phyloP scores from a whole-genome alignment of 2,797 vertebrate species.

The Dermochelys coriacea region DNA sequence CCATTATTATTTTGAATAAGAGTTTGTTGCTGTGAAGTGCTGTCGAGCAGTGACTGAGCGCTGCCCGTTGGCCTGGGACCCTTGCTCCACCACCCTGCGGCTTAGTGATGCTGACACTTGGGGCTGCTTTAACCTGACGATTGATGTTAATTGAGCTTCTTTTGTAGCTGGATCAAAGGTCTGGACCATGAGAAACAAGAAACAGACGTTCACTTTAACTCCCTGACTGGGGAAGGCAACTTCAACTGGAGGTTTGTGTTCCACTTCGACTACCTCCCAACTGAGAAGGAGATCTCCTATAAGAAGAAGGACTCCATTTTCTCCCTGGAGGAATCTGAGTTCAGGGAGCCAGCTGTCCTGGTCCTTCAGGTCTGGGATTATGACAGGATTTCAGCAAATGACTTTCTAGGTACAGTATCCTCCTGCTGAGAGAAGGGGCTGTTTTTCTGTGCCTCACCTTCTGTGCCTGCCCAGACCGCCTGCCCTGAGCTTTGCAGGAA shows the following conservation, averaged over 20 bases:
- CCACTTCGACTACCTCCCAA: conserved; percentile 92
- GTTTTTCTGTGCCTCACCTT: not conserved
- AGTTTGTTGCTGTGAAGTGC: not conserved
- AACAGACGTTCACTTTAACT: conserved; percentile 96
- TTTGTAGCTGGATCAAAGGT: conserved; percentile 94
- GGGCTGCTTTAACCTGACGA: not conserved
- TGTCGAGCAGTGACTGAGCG: not conserved
- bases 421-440: not conserved
- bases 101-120: not conserved
- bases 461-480: not conserved
- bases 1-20: not conserved
- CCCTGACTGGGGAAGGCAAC: conserved; percentile 95
- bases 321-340: conserved; percentile 91
- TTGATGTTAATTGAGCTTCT: conserved; percentile 36
- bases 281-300: conserved; percentile 91
- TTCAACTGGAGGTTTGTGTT: conserved; percentile 97
- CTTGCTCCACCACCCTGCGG: not conserved
- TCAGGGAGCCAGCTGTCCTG: conserved; percentile 89
- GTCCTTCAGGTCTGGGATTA: conserved; percentile 96
- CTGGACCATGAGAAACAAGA: conserved; percentile 94
- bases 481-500: not conserved
- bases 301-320: conserved; percentile 92
- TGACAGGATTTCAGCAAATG: conserved; percentile 91
- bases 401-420: conserved; percentile 89
- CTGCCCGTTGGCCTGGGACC: rapidly evolving